Evolutionary conservation across 92 coral and sea anemone genomes (phyloP).

Genomic region (Phenganax stokvisi): DNA sequence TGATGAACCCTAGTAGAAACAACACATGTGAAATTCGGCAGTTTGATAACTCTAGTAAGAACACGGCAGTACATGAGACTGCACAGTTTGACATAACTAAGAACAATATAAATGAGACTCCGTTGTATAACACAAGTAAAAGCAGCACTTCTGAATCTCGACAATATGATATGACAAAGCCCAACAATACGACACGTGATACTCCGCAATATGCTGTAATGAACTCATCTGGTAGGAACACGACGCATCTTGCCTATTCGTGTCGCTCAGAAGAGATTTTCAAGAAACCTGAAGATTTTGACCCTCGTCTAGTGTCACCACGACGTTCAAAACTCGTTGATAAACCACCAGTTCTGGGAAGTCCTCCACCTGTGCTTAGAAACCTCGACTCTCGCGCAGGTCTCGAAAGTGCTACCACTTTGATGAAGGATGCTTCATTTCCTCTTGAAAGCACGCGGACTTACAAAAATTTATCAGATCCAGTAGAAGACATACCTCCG

Average conservation of each 20-base stretch:
- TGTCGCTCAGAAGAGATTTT: neutral
- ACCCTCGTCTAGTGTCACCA: neutral
- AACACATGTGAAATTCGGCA: neutral
- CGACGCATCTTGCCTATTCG: conserved; percentile 10
- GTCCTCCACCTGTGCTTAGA: conserved; percentile 14
- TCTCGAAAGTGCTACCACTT: neutral
- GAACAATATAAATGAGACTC: too few relatives aligned
- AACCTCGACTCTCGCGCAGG: neutral
- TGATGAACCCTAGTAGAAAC: neutral
- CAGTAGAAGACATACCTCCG: neutral
- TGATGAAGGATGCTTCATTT: conserved; percentile 12
- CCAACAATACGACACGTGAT: too few relatives aligned
- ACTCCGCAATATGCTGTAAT: too few relatives aligned
- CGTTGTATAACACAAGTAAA: too few relatives aligned
- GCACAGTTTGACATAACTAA: too few relatives aligned
- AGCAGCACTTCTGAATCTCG: too few relatives aligned
- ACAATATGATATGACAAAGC: too few relatives aligned
- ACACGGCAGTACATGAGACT: too few relatives aligned
- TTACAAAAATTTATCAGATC: neutral
- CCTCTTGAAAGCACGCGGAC: neutral
- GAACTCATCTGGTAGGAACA: neutral
- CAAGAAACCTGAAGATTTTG: neutral
- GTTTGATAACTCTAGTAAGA: too few relatives aligned
- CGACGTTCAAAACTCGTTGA: neutral
- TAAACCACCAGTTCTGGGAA: neutral